phyloP scores from a whole-genome alignment of 2,113 vertebrate species.

The Myotis brandtii region DNA sequence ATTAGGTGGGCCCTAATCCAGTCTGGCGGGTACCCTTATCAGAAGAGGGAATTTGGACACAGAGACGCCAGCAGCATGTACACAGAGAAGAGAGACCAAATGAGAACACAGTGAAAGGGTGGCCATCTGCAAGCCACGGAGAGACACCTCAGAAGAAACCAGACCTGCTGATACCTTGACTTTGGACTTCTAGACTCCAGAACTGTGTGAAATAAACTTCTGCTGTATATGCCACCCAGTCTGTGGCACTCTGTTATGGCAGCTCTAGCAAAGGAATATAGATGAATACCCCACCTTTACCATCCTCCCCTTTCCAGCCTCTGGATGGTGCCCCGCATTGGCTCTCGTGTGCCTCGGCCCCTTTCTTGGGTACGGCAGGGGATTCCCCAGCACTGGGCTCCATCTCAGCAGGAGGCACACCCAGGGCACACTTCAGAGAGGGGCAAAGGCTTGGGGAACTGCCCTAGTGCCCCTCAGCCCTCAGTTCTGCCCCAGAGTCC shows the following conservation, averaged over 20 bases:
- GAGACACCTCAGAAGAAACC: background rate
- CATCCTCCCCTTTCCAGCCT: background rate
- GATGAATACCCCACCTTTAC: background rate
- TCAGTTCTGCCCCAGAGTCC: background rate
- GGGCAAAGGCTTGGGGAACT: background rate
- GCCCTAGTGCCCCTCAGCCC: background rate
- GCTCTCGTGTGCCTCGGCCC: background rate
- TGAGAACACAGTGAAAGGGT: background rate
- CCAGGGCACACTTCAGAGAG: background rate
- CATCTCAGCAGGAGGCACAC: background rate
- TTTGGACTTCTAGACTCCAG: background rate
- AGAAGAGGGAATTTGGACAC: background rate
- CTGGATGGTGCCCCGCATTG: background rate
- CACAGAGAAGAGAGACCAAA: background rate
- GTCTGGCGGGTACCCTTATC: background rate
- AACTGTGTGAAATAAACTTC: background rate
- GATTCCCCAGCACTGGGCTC: background rate
- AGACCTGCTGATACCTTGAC: background rate
- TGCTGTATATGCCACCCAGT: background rate
- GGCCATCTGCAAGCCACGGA: background rate
- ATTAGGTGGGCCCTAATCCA: background rate
- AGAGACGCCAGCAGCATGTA: background rate
- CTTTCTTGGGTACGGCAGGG: background rate
- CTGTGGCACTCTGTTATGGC: background rate
- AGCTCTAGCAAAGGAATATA: background rate